Conservation (phyloP, 37 sponge, comb jelly and placozoan species). For the Haliclona indistincta region DNA sequence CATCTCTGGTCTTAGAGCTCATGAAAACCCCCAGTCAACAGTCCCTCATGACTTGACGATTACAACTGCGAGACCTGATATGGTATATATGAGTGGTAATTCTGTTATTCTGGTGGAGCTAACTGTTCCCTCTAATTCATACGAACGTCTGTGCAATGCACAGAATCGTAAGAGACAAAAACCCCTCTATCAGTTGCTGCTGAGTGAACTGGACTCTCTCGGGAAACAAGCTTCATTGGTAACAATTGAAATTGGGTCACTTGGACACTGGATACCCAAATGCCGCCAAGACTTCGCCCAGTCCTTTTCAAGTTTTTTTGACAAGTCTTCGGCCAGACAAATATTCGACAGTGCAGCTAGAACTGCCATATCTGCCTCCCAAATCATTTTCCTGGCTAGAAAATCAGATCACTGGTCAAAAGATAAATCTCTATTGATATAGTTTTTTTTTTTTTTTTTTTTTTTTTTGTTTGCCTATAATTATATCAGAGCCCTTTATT, state of each 20-base stretch:
- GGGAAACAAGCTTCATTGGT: neutral
- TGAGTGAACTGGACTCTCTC: slow-evolving; percentile 6
- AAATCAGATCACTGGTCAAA: too few species aligned
- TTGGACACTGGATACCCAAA: too few species aligned
- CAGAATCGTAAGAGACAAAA: slow-evolving; percentile 10
- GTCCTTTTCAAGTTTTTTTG: too few species aligned
- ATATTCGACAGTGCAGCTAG: too few species aligned
- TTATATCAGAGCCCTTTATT: too few species aligned
- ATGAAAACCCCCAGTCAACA: slow-evolving; percentile 4
- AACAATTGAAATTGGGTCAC: slow-evolving; percentile 31
- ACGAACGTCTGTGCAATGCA: slow-evolving; percentile 1
- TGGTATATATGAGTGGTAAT: slow-evolving; percentile 2
- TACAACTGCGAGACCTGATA: slow-evolving; percentile 23
- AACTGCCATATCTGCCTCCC: too few species aligned
- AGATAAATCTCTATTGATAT: too few species aligned
- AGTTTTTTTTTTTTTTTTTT: too few species aligned
- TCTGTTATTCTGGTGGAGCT: slow-evolving; percentile 2
- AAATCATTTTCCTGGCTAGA: too few species aligned
- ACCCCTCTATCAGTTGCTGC: neutral
- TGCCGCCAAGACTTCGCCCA: too few species aligned
- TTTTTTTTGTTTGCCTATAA: too few species aligned
- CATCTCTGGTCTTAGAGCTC: slow-evolving; percentile 1
- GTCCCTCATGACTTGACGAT: slow-evolving; percentile 2
- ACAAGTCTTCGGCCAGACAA: too few species aligned
- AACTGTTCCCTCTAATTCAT: slow-evolving; percentile 3